phyloP scores from a whole-genome alignment of 2,888 invertebrate genomes.

The Drosophila borborema region DNA sequence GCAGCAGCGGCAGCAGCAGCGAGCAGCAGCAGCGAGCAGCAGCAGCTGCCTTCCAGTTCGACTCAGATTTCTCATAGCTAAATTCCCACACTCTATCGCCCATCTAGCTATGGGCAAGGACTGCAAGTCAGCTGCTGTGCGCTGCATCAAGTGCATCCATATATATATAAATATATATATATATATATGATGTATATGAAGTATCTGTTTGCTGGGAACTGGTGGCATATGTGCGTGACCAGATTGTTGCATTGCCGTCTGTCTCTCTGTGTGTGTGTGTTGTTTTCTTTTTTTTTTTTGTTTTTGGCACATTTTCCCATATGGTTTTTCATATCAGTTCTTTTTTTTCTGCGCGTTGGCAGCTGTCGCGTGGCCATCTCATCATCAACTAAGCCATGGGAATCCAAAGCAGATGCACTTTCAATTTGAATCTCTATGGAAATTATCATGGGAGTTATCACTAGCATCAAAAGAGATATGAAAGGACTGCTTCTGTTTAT shows the following conservation, averaged over 20 bases:
- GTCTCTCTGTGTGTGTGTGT: constrained; percentile 12
- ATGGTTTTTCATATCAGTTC: constrained; percentile 54
- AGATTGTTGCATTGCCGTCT: constrained; percentile 53
- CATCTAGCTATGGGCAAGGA: constrained; percentile 64
- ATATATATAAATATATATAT: constrained; percentile 32
- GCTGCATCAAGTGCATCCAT: constrained; percentile 65
- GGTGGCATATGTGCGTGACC: constrained; percentile 64
- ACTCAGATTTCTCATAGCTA: constrained; percentile 68
- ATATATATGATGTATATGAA: neutral
- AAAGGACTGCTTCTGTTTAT: neutral
- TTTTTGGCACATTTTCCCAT: constrained; percentile 76
- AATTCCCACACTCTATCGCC: constrained; percentile 68
- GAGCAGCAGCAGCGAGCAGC: constrained; percentile 21
- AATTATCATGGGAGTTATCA: neutral
- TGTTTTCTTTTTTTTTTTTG: constrained; percentile 23
- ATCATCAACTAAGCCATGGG: constrained; percentile 39
- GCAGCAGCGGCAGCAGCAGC: constrained; percentile 21
- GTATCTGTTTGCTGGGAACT: constrained; percentile 29
- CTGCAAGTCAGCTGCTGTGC: constrained; percentile 74
- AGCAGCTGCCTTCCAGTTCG: constrained; percentile 55
- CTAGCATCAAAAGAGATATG: neutral
- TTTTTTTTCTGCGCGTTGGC: constrained; percentile 41
- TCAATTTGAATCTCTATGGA: constrained; percentile 20
- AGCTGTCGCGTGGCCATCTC: constrained; percentile 66
- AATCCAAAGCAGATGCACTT: constrained; percentile 61